These are phyloP conservation scores for Berghia stephanieae DNA, from an alignment of 1,140 invertebrate genomes.

Conservation along the genomic window DNA sequence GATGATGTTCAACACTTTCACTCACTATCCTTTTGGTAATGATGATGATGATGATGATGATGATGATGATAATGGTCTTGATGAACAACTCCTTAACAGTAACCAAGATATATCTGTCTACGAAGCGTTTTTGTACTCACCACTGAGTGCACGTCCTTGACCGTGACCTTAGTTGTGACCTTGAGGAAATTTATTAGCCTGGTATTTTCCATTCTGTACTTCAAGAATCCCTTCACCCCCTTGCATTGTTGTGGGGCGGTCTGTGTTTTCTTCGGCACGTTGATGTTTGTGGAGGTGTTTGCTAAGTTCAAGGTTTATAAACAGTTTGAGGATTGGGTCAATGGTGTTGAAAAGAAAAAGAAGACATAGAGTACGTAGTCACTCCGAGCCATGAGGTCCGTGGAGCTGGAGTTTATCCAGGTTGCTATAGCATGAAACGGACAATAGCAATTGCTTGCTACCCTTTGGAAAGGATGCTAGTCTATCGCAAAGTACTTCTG, in stretches of 20 bases:
- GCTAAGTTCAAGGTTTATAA: conserved; percentile 14
- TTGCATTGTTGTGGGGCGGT: conserved; percentile 92
- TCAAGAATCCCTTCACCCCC: conserved; percentile 91
- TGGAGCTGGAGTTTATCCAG: too few relatives aligned
- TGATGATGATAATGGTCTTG: too few relatives aligned
- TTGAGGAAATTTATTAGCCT: conserved; percentile 94
- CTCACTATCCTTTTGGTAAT: too few relatives aligned
- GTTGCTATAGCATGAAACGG: too few relatives aligned
- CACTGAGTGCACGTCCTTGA: conserved; percentile 91
- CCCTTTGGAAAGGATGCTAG: too few relatives aligned
- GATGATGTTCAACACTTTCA: too few relatives aligned
- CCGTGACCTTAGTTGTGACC: conserved; percentile 95
- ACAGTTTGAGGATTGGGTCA: conserved; percentile 73
- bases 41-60: too few relatives aligned
- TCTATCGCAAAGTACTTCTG: too few relatives aligned
- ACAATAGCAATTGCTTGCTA: too few relatives aligned
- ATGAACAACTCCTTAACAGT: conserved; percentile 49
- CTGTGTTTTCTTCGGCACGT: conserved; percentile 90
- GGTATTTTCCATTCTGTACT: conserved; percentile 94
- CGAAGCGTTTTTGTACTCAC: conserved; percentile 93
- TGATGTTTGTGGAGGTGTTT: conserved; percentile 80
- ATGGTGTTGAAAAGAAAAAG: neutral
- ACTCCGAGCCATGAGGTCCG: too few relatives aligned
- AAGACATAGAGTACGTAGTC: too few relatives aligned
- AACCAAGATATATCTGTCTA: conserved; percentile 83